These are phyloP conservation scores for Spinus pinus DNA, from an alignment of 2,797 vertebrate species.

Conservation along the genomic window DNA sequence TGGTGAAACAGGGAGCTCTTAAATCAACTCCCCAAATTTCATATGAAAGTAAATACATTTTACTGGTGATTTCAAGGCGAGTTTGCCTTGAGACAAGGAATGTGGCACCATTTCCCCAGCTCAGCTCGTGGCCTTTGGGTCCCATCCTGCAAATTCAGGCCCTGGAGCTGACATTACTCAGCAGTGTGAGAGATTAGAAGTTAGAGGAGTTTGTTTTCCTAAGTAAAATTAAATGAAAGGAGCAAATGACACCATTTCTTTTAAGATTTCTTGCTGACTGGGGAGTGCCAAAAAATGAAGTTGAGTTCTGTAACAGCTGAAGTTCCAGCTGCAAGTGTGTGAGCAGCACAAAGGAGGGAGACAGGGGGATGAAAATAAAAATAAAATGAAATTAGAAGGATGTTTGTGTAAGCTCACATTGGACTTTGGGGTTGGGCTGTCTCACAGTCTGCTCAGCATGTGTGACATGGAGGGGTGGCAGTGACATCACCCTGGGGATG, in stretches of 20 bases:
- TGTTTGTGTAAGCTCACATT: background rate
- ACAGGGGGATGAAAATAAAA: background rate
- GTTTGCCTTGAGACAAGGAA: background rate
- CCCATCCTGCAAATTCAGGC: background rate
- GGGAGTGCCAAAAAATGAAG: background rate
- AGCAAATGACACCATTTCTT: background rate
- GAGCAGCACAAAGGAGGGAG: constrained; percentile 8
- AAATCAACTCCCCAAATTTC: constrained; percentile 62
- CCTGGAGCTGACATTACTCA: background rate
- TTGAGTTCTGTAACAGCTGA: background rate
- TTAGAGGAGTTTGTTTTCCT: background rate
- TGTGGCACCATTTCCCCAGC: background rate
- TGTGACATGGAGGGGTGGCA: background rate
- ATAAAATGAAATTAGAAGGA: background rate
- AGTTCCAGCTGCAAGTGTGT: background rate
- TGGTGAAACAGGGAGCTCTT: constrained; percentile 43
- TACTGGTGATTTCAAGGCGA: constrained; percentile 9
- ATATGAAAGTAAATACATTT: constrained; percentile 35
- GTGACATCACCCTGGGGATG: background rate
- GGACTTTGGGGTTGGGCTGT: background rate
- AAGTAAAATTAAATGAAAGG: background rate
- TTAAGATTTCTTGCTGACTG: background rate
- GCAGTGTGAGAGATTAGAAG: background rate
- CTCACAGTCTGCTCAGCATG: background rate
- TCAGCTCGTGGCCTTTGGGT: background rate